These are phyloP conservation scores for Ornithorhynchus anatinus DNA, from an alignment of 2,113 vertebrate genomes.

Conservation along the genomic window DNA sequence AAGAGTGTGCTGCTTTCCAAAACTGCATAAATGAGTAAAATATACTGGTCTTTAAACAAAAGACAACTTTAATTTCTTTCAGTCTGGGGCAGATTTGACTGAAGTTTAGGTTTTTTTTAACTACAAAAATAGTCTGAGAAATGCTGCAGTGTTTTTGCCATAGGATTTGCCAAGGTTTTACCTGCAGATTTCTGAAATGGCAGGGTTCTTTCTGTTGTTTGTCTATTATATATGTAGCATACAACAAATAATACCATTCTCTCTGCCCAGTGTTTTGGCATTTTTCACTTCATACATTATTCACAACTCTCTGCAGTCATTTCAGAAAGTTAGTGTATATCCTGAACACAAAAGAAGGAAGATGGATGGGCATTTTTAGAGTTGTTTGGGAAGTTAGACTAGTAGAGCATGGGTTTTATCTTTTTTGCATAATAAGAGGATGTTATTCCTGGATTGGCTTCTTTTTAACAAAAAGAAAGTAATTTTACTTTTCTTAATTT, in stretches of 20 bases:
- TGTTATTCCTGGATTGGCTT: neutral
- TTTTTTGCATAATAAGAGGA: constrained; percentile 1
- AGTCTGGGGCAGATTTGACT: neutral
- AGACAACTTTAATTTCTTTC: neutral
- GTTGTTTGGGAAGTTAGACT: constrained; percentile 11
- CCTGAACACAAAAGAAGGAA: neutral
- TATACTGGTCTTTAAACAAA: neutral
- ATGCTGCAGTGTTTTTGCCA: constrained; percentile 13
- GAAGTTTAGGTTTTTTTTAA: constrained; percentile 16
- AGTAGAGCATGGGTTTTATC: neutral
- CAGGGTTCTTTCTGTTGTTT: constrained; percentile 14
- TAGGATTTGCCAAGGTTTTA: neutral
- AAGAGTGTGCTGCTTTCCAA: too few relatives aligned
- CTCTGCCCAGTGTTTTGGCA: neutral
- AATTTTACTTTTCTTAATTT: neutral
- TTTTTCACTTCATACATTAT: neutral
- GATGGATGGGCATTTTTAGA: constrained; percentile 10
- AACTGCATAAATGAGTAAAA: too few relatives aligned
- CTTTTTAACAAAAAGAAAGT: neutral
- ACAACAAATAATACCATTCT: neutral
- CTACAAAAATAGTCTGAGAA: neutral
- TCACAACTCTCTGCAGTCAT: constrained; percentile 28
- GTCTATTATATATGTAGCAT: neutral
- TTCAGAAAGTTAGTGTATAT: neutral
- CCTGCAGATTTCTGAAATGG: constrained; percentile 33